phyloP scores from a whole-genome alignment of 2,888 invertebrate species.

The Xylota segnis region DNA sequence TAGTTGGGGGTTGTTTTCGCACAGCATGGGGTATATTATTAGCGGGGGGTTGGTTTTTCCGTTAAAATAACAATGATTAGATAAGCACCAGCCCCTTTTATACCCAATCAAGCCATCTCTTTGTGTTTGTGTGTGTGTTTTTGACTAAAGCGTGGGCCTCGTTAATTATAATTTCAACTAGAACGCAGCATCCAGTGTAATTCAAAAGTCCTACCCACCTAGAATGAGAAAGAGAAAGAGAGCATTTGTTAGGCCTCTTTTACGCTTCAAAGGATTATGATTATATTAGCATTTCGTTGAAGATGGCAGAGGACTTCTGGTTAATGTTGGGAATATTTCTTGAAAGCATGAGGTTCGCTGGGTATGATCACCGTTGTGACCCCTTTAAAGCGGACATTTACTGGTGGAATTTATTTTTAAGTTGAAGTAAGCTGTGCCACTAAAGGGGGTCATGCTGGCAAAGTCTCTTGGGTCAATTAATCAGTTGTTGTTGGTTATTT shows the following conservation, averaged over 20 bases:
- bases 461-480: constrained; percentile 34
- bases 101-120: neutral
- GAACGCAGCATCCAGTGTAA: constrained; percentile 21
- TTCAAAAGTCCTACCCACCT: constrained; percentile 20
- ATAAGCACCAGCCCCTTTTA: constrained; percentile 6
- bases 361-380: neutral
- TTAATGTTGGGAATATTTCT: constrained; percentile 28
- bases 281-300: constrained; percentile 57
- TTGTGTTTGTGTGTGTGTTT: neutral
- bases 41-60: constrained; percentile 13
- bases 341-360: constrained; percentile 17
- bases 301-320: constrained; percentile 22
- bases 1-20: constrained; percentile 10
- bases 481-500: constrained; percentile 9
- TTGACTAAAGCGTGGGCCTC: constrained; percentile 1
- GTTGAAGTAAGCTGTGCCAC: neutral
- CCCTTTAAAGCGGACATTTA: neutral
- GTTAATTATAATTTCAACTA: constrained; percentile 61
- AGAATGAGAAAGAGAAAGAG: neutral
- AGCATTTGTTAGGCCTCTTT: constrained; percentile 42
- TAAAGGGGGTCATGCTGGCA: neutral
- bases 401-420: constrained; percentile 16
- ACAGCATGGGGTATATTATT: constrained; percentile 11
- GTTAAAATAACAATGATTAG: constrained; percentile 48
- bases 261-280: constrained; percentile 64